A percentile compares a stretch with the other conserved stretches of the same genome.
These are phyloP conservation scores for Luperina nickerlii DNA, from an alignment of 2,888 invertebrate species.

Conservation along the genomic window DNA sequence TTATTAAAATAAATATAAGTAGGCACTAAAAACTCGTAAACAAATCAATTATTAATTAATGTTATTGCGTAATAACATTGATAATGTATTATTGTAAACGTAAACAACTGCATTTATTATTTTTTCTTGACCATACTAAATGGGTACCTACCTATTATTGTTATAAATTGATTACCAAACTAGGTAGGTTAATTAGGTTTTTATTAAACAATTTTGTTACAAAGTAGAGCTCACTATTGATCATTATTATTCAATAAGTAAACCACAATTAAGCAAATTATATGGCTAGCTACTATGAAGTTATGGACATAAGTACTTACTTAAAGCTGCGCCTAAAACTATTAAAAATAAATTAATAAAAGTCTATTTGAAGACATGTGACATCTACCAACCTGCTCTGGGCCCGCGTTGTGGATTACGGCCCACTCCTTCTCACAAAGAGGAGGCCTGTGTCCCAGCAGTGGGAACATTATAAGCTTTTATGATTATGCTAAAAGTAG, in stretches of 20 bases:
- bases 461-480: too few relatives aligned
- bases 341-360: neutral
- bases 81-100: slow-evolving; percentile 2
- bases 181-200: neutral
- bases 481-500: too few relatives aligned
- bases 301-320: neutral
- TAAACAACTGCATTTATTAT: neutral
- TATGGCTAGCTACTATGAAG: neutral
- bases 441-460: too few relatives aligned
- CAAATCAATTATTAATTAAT: slow-evolving; percentile 10
- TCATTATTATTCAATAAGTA: neutral
- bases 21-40: neutral
- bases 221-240: neutral
- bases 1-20: neutral
- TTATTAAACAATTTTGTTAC: neutral
- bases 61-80: neutral
- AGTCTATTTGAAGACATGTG: neutral
- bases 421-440: too few relatives aligned
- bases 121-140: neutral
- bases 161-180: neutral
- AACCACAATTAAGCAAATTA: neutral
- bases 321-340: neutral
- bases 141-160: neutral
- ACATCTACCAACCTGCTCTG: too few relatives aligned
- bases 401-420: too few relatives aligned